Conservation (phyloP, 2,797 vertebrate genomes). For the Lophotriccus pileatus region DNA sequence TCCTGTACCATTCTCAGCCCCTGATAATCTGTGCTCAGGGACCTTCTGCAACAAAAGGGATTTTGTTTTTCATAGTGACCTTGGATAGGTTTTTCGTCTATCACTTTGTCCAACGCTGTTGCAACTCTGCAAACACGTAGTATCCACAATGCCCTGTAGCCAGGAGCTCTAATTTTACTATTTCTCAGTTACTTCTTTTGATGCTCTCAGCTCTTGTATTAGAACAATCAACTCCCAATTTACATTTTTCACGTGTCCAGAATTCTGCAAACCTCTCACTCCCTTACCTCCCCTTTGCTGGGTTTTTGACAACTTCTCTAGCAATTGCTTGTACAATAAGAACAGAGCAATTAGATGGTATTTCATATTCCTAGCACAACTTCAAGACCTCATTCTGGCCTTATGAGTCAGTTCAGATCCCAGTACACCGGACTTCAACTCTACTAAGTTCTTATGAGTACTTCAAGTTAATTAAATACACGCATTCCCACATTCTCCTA, state of each 20-base stretch:
- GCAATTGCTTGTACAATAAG: background rate
- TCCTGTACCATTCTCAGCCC: background rate
- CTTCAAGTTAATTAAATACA: background rate
- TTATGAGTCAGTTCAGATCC: background rate
- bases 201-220: background rate
- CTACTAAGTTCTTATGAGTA: background rate
- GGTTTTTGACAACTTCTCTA: background rate
- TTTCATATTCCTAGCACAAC: background rate
- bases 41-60: background rate
- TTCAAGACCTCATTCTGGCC: background rate
- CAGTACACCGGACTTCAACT: background rate
- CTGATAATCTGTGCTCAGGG: background rate
- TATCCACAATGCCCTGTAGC: background rate
- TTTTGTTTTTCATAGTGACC: background rate
- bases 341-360: background rate
- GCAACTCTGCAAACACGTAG: background rate
- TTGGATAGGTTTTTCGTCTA: background rate
- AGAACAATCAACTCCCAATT: background rate
- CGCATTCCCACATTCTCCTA: background rate
- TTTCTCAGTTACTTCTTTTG: background rate
- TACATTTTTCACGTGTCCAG: background rate
- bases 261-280: background rate
- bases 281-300: background rate
- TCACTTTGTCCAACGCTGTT: background rate
- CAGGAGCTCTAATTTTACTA: background rate